phyloP scores from a whole-genome alignment of 2,113 vertebrate genomes.

The Aspidoscelis tigris region DNA sequence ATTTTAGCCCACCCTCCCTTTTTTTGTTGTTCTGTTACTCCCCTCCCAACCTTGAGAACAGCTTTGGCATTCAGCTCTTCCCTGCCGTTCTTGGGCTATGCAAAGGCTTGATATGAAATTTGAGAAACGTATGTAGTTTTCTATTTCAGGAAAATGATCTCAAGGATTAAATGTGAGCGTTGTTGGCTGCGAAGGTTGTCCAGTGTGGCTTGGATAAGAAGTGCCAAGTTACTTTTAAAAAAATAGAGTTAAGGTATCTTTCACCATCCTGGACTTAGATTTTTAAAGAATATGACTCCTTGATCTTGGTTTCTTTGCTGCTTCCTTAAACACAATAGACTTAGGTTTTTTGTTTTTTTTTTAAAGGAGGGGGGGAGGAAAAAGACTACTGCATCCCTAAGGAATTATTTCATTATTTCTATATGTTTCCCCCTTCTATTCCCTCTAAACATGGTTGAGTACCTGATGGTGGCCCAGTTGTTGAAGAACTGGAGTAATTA shows the following conservation, averaged over 20 bases:
- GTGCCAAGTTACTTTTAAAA: conserved; percentile 47
- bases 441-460: neutral
- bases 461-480: neutral
- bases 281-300: conserved; percentile 35
- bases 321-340: conserved; percentile 43
- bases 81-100: conserved; percentile 73
- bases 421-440: no score
- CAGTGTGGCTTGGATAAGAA: conserved; percentile 74
- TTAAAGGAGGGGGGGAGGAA: conserved; percentile 34
- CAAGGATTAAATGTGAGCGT: conserved; percentile 77
- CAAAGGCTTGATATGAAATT: conserved; percentile 85
- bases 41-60: conserved; percentile 56
- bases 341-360: conserved; percentile 1
- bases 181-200: conserved; percentile 79
- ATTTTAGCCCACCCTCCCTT: conserved; percentile 48
- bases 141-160: conserved; percentile 88
- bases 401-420: no score
- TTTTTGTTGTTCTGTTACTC: conserved; percentile 24
- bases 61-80: conserved; percentile 67
- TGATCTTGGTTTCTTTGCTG: conserved; percentile 22
- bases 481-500: neutral
- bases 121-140: conserved; percentile 85
- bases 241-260: conserved; percentile 55
- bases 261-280: neutral
- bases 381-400: conserved; percentile 6